phyloP scores from a whole-genome alignment of 1,140 invertebrate species.

The Trachymyrmex cornetzi region DNA sequence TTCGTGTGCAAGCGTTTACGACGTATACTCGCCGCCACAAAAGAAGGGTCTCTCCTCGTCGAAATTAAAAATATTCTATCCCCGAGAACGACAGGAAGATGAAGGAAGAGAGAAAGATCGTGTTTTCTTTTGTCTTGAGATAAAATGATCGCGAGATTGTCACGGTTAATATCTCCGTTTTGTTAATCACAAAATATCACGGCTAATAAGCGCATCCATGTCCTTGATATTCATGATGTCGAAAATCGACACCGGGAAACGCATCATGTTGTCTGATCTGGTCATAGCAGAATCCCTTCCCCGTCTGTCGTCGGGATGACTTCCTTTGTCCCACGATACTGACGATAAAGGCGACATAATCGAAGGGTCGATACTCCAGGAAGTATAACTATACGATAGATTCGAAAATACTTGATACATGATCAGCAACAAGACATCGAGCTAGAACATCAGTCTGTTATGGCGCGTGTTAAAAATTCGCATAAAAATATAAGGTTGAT shows the following conservation, averaged over 20 bases:
- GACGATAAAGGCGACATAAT: conserved; percentile 69
- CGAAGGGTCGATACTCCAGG: conserved; percentile 69
- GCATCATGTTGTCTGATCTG: conserved; percentile 6
- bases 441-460: neutral
- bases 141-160: neutral
- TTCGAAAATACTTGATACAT: conserved; percentile 63
- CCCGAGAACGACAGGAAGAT: too few relatives aligned
- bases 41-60: conserved; percentile 20
- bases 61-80: conserved; percentile 55
- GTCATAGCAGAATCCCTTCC: conserved; percentile 3
- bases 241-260: conserved; percentile 26
- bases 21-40: conserved; percentile 50
- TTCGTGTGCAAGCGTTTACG: conserved; percentile 51
- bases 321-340: conserved; percentile 66
- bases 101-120: neutral
- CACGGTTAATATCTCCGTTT: neutral
- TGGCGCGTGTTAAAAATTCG: neutral
- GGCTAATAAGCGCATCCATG: conserved; percentile 49
- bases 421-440: conserved; percentile 65
- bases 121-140: conserved; percentile 2
- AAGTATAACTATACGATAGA: conserved; percentile 54
- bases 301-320: conserved; percentile 29
- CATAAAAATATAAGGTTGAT: too few relatives aligned
- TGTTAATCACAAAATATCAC: conserved; percentile 24
- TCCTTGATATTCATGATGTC: conserved; percentile 1